phyloP scores from a whole-genome alignment of 1,140 invertebrate genomes.

The Fopius arisanus region DNA sequence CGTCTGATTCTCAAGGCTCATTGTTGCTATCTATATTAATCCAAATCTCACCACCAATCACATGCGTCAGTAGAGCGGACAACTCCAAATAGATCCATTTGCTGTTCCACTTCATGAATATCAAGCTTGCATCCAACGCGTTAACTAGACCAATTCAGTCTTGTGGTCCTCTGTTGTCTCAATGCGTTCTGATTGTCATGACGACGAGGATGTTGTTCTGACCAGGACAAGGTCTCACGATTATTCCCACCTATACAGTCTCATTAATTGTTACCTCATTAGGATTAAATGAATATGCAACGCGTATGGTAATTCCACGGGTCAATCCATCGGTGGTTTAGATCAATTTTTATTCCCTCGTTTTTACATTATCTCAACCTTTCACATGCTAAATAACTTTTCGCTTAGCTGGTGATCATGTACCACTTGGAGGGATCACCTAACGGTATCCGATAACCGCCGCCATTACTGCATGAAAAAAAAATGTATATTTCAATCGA shows the following conservation, averaged over 20 bases:
- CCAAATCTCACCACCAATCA: slow-evolving; percentile 6
- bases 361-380: slow-evolving; percentile 15
- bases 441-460: slow-evolving; percentile 27
- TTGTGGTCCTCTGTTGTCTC: slow-evolving; percentile 15
- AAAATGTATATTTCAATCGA: not conserved
- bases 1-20: slow-evolving; percentile 1
- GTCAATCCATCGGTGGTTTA: not conserved
- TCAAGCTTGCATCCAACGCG: not conserved
- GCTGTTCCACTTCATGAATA: slow-evolving; percentile 21
- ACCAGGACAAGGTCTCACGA: not conserved
- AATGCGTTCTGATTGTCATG: slow-evolving; percentile 7
- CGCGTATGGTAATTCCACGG: not conserved
- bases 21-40: slow-evolving; percentile 17
- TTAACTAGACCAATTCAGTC: not conserved
- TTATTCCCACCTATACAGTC: not conserved
- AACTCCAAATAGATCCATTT: slow-evolving; percentile 20
- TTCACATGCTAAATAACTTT: slow-evolving; percentile 27
- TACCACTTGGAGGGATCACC: slow-evolving; percentile 21
- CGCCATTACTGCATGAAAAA: not conserved
- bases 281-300: not conserved
- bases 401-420: slow-evolving; percentile 16
- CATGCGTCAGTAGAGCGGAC: slow-evolving; percentile 18
- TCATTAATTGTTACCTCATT: not conserved
- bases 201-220: not conserved
- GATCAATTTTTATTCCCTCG: not conserved